phyloP scores from a whole-genome alignment of 2,888 invertebrate genomes.

The Drosophila fungiperda region DNA sequence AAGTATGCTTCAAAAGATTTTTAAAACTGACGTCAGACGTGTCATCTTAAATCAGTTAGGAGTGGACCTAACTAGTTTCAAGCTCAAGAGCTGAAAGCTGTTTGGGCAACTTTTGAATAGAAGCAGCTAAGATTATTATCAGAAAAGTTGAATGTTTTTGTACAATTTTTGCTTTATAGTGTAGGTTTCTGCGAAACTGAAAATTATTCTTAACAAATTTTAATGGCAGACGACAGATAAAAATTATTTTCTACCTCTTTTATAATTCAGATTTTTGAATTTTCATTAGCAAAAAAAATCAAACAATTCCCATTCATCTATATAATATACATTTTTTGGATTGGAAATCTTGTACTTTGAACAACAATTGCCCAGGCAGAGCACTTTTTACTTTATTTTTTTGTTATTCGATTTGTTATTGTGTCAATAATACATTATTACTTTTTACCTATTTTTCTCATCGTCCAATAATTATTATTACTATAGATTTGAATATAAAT shows the following conservation, averaged over 20 bases:
- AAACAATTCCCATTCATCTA: too few relatives aligned
- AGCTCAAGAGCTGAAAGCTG: slow-evolving; percentile 17
- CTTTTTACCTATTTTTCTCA: not conserved
- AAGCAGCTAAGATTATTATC: not conserved
- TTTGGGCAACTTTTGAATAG: slow-evolving; percentile 2
- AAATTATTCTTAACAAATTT: not conserved
- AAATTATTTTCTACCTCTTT: not conserved
- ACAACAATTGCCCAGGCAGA: not conserved
- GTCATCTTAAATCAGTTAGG: slow-evolving; percentile 7
- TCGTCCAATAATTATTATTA: not conserved
- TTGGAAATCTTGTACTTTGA: not conserved
- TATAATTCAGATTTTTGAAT: too few relatives aligned
- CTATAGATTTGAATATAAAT: not conserved
- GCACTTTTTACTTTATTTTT: not conserved
- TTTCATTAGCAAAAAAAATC: too few relatives aligned
- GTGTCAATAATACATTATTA: not conserved
- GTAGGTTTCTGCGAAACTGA: not conserved
- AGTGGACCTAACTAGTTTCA: slow-evolving; percentile 37
- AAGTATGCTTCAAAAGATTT: slow-evolving; percentile 14
- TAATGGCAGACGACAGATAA: not conserved
- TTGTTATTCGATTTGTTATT: not conserved
- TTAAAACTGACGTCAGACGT: slow-evolving; percentile 42
- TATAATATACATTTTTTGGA: not conserved
- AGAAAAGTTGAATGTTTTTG: not conserved
- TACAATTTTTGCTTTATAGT: not conserved